These are phyloP conservation scores for Ceratina australensis DNA, from an alignment of 1,140 invertebrate species.

Conservation along the genomic window DNA sequence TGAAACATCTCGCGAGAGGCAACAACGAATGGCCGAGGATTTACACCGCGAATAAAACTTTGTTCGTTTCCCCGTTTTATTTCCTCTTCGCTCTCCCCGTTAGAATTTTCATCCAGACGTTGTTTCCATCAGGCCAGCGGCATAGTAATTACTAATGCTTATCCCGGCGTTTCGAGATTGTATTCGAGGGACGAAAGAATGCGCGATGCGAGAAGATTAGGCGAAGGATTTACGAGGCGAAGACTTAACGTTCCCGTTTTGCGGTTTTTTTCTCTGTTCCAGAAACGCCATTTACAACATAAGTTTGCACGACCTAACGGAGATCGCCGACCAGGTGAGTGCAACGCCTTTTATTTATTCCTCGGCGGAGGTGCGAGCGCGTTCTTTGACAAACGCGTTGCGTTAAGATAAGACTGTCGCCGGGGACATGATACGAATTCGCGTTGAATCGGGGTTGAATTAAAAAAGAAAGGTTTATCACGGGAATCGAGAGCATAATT, in stretches of 20 bases:
- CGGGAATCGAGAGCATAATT: neutral
- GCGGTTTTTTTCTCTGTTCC: slow-evolving; percentile 77
- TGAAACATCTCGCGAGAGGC: neutral
- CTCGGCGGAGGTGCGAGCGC: neutral
- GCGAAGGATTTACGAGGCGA: slow-evolving; percentile 50
- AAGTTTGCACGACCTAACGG: slow-evolving; percentile 85
- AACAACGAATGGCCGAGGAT: neutral
- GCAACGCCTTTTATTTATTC: neutral
- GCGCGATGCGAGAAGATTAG: slow-evolving; percentile 43
- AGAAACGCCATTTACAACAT: slow-evolving; percentile 91
- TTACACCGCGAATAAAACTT: neutral
- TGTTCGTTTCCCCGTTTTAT: neutral
- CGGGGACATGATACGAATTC: too few relatives aligned
- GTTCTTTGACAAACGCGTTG: too few relatives aligned
- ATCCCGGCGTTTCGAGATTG: slow-evolving; percentile 30
- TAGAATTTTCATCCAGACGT: neutral
- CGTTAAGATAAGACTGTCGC: too few relatives aligned
- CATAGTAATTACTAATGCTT: slow-evolving; percentile 54
- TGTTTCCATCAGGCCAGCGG: slow-evolving; percentile 1
- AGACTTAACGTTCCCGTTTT: slow-evolving; percentile 56
- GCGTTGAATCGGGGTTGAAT: neutral
- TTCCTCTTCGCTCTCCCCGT: neutral
- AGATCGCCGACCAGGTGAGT: slow-evolving; percentile 82
- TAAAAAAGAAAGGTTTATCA: too few relatives aligned
- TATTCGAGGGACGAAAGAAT: slow-evolving; percentile 3